These are phyloP conservation scores for Batillaria attramentaria DNA, from an alignment of 1,140 invertebrate species.

Conservation along the genomic window DNA sequence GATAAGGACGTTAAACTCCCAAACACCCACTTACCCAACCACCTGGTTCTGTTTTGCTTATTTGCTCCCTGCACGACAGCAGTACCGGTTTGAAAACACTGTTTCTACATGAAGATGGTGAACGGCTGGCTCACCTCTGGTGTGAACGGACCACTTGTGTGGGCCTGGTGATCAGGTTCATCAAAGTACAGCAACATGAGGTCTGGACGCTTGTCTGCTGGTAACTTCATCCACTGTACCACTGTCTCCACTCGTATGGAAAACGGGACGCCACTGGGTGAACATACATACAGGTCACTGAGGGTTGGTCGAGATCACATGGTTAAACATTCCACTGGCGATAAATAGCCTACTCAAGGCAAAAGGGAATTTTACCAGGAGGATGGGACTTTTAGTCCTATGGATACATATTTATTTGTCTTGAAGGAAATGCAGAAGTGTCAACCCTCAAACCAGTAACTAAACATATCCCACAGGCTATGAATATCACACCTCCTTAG, in stretches of 20 bases:
- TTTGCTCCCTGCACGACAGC: no score
- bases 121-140: conserved; percentile 9
- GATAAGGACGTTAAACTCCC: no score
- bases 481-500: no score
- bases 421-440: no score
- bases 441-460: not conserved
- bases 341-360: no score
- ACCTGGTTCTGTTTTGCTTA: no score
- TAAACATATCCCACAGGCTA: not conserved
- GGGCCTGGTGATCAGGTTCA: conserved; percentile 80
- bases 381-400: no score
- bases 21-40: no score
- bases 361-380: no score
- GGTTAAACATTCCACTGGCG: no score
- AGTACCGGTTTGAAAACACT: not conserved
- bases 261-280: conserved; percentile 43
- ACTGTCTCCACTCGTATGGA: conserved; percentile 75
- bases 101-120: not conserved
- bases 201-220: conserved; percentile 67
- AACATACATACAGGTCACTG: not conserved
- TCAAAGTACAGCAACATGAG: conserved; percentile 82
- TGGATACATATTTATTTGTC: no score
- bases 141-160: conserved; percentile 68
- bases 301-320: no score
- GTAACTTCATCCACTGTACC: conserved; percentile 77